Evolutionary conservation across 2,888 invertebrate genomes (phyloP).

Genomic region (Myathropa florea): DNA sequence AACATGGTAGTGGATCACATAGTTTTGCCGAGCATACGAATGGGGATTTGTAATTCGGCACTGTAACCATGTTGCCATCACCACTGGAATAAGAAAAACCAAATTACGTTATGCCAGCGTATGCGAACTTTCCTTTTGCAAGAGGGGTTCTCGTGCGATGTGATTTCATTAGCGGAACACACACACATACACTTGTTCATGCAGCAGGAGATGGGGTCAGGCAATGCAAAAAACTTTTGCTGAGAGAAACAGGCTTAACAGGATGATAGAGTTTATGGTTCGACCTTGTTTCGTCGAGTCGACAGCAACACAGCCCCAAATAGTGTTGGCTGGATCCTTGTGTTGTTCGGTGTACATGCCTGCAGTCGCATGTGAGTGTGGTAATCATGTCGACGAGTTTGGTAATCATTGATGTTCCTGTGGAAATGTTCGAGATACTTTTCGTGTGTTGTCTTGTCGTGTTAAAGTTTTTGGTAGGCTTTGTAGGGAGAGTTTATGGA

Average conservation of each 20-base stretch:
- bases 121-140: background rate
- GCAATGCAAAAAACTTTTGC: conserved; percentile 28
- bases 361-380: background rate
- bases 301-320: background rate
- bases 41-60: conserved; percentile 47
- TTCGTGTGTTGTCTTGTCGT: conserved; percentile 27
- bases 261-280: conserved; percentile 25
- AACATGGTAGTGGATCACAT: conserved; percentile 56
- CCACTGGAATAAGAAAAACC: background rate
- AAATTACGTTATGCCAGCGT: background rate
- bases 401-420: conserved; percentile 49
- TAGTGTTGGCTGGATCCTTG: background rate
- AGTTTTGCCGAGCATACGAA: conserved; percentile 34
- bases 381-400: conserved; percentile 49
- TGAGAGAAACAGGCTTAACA: background rate
- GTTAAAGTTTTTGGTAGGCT: conserved; percentile 8
- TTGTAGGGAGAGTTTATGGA: background rate
- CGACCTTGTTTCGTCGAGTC: conserved; percentile 18
- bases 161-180: background rate
- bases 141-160: background rate
- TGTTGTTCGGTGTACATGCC: background rate
- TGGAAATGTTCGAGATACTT: background rate
- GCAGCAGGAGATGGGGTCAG: too few species aligned
- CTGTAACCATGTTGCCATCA: conserved; percentile 14
- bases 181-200: background rate